These are phyloP conservation scores for Heliothis peltigera DNA, from an alignment of 2,888 invertebrate species.

Conservation along the genomic window DNA sequence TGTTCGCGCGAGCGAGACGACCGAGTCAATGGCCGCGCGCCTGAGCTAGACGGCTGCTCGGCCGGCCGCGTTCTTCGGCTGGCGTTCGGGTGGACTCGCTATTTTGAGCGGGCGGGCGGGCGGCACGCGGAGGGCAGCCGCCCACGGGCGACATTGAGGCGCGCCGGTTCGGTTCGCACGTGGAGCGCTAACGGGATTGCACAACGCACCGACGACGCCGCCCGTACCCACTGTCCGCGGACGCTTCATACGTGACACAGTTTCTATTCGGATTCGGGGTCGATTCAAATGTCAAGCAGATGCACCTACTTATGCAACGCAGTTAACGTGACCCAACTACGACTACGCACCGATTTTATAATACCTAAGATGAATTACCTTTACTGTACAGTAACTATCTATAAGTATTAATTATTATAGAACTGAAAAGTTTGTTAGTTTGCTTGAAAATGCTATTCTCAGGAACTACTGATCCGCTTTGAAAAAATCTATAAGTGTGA, in stretches of 20 bases:
- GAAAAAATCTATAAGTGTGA: too few relatives aligned
- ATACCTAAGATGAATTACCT: conserved; percentile 48
- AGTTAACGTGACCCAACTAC: conserved; percentile 76
- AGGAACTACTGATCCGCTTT: too few relatives aligned
- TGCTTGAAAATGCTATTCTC: too few relatives aligned
- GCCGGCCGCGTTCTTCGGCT: conserved; percentile 68
- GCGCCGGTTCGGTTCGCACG: conserved; percentile 86
- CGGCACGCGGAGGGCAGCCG: conserved; percentile 74
- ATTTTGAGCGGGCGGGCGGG: conserved; percentile 76
- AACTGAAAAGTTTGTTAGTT: too few relatives aligned
- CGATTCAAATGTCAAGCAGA: conserved; percentile 90
- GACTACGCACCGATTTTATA: conserved; percentile 70
- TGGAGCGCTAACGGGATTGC: conserved; percentile 88
- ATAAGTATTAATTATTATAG: too few relatives aligned
- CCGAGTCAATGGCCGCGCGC: conserved; percentile 66
- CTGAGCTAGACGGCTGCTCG: conserved; percentile 73
- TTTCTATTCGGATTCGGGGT: conserved; percentile 90
- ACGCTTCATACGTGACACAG: conserved; percentile 87
- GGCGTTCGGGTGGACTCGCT: conserved; percentile 77
- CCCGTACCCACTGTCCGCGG: conserved; percentile 75
- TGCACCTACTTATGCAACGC: conserved; percentile 88
- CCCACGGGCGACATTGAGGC: conserved; percentile 88
- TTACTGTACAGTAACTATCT: conserved; percentile 9
- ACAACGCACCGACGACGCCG: conserved; percentile 81
- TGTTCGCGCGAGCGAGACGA: conserved; percentile 82